A percentile compares a stretch with the other conserved stretches of the same genome.
phyloP scores from a whole-genome alignment of 1,140 invertebrate genomes.

The Zaprionus capensis region DNA sequence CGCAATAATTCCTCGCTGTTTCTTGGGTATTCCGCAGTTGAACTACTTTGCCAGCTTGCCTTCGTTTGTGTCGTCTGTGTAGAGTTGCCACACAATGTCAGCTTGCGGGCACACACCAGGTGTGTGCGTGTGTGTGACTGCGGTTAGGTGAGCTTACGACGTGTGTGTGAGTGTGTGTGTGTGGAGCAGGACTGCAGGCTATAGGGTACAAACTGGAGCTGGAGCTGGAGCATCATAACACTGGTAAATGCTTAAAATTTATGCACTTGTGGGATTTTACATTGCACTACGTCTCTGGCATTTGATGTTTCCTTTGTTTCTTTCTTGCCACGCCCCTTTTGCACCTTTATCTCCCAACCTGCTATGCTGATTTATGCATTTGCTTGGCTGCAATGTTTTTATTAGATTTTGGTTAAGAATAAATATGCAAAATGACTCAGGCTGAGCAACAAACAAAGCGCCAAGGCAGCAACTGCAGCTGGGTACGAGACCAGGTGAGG shows the following conservation, averaged over 20 bases:
- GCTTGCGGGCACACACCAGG: slow-evolving; percentile 20
- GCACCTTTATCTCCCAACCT: not conserved
- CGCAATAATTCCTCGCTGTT: not conserved
- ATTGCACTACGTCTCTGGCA: slow-evolving; percentile 32
- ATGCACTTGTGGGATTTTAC: slow-evolving; percentile 72
- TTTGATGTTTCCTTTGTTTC: slow-evolving; percentile 16
- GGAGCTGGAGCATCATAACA: slow-evolving; percentile 50
- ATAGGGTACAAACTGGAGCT: not conserved
- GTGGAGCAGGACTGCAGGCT: not conserved
- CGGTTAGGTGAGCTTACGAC: not conserved
- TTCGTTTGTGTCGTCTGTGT: not conserved
- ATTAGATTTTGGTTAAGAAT: slow-evolving; percentile 59
- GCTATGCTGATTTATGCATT: slow-evolving; percentile 65
- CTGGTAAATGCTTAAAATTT: slow-evolving; percentile 63
- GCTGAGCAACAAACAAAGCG: not conserved
- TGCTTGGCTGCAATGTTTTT: slow-evolving; percentile 63
- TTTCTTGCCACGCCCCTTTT: not conserved
- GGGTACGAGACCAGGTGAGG: not conserved
- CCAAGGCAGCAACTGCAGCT: not conserved
- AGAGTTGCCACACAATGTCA: slow-evolving; percentile 27
- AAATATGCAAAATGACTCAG: slow-evolving; percentile 39
- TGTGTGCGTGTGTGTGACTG: slow-evolving; percentile 30
- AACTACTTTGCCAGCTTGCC: not conserved
- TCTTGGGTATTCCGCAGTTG: not conserved
- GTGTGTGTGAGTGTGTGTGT: slow-evolving; percentile 2